Evolutionary conservation across 2,888 invertebrate species (phyloP).

Genomic region (Eudasyphora cyanicolor): DNA sequence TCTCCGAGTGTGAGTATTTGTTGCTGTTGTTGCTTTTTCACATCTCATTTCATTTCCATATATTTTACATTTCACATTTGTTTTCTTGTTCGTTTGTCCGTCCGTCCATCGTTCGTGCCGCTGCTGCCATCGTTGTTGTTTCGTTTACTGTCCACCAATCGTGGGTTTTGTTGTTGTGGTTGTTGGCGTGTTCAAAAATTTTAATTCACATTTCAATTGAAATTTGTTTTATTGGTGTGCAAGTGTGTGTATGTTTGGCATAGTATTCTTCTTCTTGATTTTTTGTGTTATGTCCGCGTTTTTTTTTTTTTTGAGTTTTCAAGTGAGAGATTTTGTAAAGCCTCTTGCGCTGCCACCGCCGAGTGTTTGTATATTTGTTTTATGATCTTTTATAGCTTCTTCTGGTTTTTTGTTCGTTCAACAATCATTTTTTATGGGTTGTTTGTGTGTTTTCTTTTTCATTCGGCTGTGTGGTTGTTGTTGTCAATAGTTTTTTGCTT

Average conservation of each 20-base stretch:
- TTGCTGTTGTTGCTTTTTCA: slow-evolving; percentile 67
- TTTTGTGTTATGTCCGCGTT: not conserved
- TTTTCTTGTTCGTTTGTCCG: not conserved
- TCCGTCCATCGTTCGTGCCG: not conserved
- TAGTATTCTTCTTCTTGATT: not conserved
- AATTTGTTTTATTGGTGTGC: not conserved
- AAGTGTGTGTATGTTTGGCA: not conserved
- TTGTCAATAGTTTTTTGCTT: not conserved
- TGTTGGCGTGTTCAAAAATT: not conserved
- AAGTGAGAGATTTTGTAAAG: not conserved
- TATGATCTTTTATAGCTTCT: slow-evolving; percentile 1
- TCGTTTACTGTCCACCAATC: not conserved
- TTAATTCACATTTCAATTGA: slow-evolving; percentile 27
- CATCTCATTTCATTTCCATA: slow-evolving; percentile 75
- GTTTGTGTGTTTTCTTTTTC: not conserved
- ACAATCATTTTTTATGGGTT: slow-evolving; percentile 26
- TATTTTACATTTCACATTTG: slow-evolving; percentile 20
- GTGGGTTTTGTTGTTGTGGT: slow-evolving; percentile 8
- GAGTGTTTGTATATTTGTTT: slow-evolving; percentile 11
- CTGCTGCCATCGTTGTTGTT: not conserved
- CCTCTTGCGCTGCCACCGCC: not conserved
- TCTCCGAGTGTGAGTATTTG: not conserved
- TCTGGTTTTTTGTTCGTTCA: slow-evolving; percentile 38
- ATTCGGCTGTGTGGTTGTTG: not conserved
- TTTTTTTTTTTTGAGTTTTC: not conserved